Base-by-base conservation (phyloP, 2,888 invertebrate genomes). In the Phyllotreta striolata region DNA sequence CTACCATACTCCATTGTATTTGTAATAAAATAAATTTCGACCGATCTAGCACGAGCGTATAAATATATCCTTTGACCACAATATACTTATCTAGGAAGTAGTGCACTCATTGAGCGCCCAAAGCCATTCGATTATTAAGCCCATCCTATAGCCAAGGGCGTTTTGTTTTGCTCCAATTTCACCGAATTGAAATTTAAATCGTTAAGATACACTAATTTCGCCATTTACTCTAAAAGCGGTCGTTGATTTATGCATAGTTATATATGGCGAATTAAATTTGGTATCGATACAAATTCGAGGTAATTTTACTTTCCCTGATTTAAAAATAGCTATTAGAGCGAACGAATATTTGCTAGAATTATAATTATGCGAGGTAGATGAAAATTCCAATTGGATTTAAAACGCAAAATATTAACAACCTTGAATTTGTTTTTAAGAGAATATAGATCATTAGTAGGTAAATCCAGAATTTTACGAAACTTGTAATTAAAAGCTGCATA, bases 121-220 rank as follows among this genome's bases (percentile, higher is more conserved):
- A 38, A 61, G 56, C 52, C 2, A 39, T 46, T 56, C 46, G 41
- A 59, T 46, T 57, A 67, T 61, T 60, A 57, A 60, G 62, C 58
- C 67, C 57, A 66, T 65, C 63, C 67, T 52, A 67, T 38, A 41
- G 0, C 65, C 55, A 13, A 38, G 39, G 63, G 67, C 67, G 13
- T 14, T 43, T 46, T 40, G 55, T 47, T 62, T 55, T 62, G 68
- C 64, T 68, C 68, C 60, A 58, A 64, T 66, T 68, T 63, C 57
- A 58, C 44, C 49, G 57, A 52, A 61, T 51, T 47, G 47, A 57
- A 38, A 24, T 43, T 46, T 56, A 8, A 47, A 14, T 47, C 58
- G 40, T 58, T 49, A 44, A 58, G 44, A 38, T 57, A 46, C 49
- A 57, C 59, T 39, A 64, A 64, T 64, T 64, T 60, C 55, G 55